Evolutionary conservation across 2,888 invertebrate species (phyloP).

Genomic region (Hedychridium roseum): DNA sequence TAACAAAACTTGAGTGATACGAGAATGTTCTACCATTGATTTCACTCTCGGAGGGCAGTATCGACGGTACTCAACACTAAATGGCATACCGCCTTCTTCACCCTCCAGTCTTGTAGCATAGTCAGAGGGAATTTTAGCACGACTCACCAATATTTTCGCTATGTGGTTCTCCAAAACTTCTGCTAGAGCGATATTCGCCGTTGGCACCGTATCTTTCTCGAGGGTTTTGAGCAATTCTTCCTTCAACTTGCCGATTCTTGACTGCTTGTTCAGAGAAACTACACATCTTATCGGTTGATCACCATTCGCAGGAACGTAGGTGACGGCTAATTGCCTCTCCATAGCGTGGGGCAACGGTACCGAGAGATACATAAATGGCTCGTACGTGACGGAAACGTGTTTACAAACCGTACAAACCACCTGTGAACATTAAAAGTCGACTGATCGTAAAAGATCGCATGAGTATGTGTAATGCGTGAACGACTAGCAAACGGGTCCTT

Average conservation of each 20-base stretch:
- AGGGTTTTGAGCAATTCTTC: conserved; percentile 64
- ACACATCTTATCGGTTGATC: conserved; percentile 64
- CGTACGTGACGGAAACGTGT: conserved; percentile 71
- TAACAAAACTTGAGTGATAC: conserved; percentile 50
- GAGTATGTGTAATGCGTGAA: conserved; percentile 10
- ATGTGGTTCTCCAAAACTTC: conserved; percentile 71
- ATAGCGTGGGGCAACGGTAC: conserved; percentile 72
- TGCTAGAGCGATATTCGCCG: conserved; percentile 64
- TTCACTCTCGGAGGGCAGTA: conserved; percentile 58
- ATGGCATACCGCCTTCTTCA: conserved; percentile 54
- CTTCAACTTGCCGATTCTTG: conserved; percentile 67
- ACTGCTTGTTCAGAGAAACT: conserved; percentile 68
- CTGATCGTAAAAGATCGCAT: no score
- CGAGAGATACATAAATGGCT: conserved; percentile 75
- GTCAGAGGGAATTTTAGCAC: background rate
- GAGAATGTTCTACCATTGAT: conserved; percentile 58
- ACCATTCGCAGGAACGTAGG: conserved; percentile 65
- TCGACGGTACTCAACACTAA: conserved; percentile 51
- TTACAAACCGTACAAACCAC: conserved; percentile 70
- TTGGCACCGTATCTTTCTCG: conserved; percentile 56
- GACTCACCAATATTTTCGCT: conserved; percentile 67
- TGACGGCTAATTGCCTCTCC: conserved; percentile 69
- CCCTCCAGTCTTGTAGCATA: conserved; percentile 41
- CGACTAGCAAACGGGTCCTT: no score
- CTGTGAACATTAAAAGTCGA: conserved; percentile 54